A percentile compares a stretch with the other conserved stretches of the same genome.
Conservation (phyloP, 2,797 vertebrate species). For the Oreonectes daqikongensis region DNA sequence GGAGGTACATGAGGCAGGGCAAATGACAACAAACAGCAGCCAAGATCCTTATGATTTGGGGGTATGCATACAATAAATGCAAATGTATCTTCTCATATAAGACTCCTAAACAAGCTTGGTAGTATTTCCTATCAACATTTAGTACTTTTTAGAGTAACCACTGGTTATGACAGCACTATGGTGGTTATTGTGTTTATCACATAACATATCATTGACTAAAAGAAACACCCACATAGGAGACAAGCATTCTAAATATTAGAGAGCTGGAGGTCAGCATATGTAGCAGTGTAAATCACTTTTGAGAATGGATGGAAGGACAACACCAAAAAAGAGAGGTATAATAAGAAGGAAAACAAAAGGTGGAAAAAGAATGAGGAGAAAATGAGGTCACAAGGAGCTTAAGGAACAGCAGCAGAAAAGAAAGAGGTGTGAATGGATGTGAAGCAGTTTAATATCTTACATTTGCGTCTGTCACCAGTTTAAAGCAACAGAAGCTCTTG, state of each 20-base stretch:
- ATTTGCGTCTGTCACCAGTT: conserved; percentile 50
- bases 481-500: conserved; percentile 49
- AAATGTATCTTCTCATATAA: too few species aligned
- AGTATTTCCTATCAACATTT: conserved; percentile 8
- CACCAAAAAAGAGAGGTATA: not conserved
- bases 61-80: not conserved
- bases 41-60: conserved; percentile 2
- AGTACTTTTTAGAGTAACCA: not conserved
- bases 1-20: conserved; percentile 23
- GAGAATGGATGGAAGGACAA: not conserved
- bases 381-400: not conserved
- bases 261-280: conserved; percentile 11
- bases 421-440: conserved; percentile 40
- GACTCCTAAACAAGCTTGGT: not conserved
- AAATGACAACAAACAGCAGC: conserved; percentile 29
- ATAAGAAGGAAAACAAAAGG: not conserved
- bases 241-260: conserved; percentile 24
- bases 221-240: conserved; percentile 15
- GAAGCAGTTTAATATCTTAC: conserved; percentile 61
- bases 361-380: not conserved
- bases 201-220: conserved; percentile 2
- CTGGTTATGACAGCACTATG: too few species aligned
- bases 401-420: conserved; percentile 19
- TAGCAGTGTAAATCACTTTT: conserved; percentile 16
- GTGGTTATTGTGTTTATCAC: not conserved